phyloP scores from a whole-genome alignment of 2,113 vertebrate genomes.

The Pleuronectes platessa region DNA sequence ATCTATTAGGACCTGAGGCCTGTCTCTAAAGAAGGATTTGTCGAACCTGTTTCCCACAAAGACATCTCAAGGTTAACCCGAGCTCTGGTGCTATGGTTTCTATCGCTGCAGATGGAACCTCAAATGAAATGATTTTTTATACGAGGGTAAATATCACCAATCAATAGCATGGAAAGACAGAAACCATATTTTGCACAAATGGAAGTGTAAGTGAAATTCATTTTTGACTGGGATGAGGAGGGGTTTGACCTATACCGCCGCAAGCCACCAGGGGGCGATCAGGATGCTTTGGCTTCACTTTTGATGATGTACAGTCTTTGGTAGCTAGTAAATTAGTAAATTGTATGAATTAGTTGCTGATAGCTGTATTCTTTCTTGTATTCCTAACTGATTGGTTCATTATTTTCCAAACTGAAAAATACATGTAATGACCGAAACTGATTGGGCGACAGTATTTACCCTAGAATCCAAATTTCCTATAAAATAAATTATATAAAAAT shows the following conservation, averaged over 20 bases:
- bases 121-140: slow-evolving; percentile 23
- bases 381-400: neutral
- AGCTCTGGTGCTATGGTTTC: slow-evolving; percentile 35
- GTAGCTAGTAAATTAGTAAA: too few relatives aligned
- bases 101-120: slow-evolving; percentile 2
- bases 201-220: neutral
- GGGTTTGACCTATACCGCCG: neutral
- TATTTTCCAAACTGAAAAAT: too few relatives aligned
- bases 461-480: too few relatives aligned
- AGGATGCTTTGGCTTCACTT: too few relatives aligned
- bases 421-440: too few relatives aligned
- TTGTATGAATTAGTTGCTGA: neutral
- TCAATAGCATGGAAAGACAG: neutral
- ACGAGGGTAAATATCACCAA: slow-evolving; percentile 16
- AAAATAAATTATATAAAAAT: too few relatives aligned
- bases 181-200: too few relatives aligned
- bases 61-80: slow-evolving; percentile 47
- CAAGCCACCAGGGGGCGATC: neutral
- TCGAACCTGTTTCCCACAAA: slow-evolving; percentile 50
- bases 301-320: too few relatives aligned
- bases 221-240: neutral
- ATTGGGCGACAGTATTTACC: too few relatives aligned
- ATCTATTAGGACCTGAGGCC: slow-evolving; percentile 39
- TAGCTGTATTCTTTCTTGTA: neutral
- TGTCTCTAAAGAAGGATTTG: slow-evolving; percentile 53